A percentile compares a stretch with the other conserved stretches of the same genome.
These are phyloP conservation scores for Amblyjoppa fuscipennis DNA, from an alignment of 2,888 invertebrate genomes.

Conservation along the genomic window DNA sequence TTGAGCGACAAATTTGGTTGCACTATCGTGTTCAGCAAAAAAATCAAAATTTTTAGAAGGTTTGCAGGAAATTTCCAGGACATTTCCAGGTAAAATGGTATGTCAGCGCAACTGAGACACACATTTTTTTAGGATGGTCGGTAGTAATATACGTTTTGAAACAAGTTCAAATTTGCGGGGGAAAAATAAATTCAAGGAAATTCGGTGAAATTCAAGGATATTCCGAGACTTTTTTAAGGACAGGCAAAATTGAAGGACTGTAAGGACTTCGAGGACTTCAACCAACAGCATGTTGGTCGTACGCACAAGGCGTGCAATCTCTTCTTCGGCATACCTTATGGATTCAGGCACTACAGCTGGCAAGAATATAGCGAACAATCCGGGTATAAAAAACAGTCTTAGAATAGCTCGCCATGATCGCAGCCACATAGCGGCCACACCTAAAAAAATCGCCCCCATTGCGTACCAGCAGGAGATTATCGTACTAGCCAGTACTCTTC, in stretches of 20 bases:
- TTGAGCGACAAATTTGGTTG: not conserved
- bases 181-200: no score
- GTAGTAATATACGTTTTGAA: no score
- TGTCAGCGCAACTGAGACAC: no score
- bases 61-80: no score
- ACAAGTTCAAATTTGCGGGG: no score
- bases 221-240: no score
- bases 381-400: constrained; percentile 89
- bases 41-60: no score
- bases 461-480: constrained; percentile 91
- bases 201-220: no score
- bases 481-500: constrained; percentile 90
- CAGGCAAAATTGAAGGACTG: no score
- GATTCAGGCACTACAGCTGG: constrained; percentile 91
- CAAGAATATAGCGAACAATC: constrained; percentile 89
- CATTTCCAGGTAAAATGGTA: not conserved
- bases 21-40: not conserved
- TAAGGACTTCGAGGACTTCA: no score
- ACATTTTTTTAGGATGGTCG: not conserved
- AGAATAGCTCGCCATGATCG: constrained; percentile 90
- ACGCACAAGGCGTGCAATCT: not conserved
- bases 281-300: no score
- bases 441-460: constrained; percentile 89
- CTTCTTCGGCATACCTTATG: constrained; percentile 82
- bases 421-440: constrained; percentile 89